Conservation (phyloP, 2,797 vertebrate genomes). For the Amniataba percoides region DNA sequence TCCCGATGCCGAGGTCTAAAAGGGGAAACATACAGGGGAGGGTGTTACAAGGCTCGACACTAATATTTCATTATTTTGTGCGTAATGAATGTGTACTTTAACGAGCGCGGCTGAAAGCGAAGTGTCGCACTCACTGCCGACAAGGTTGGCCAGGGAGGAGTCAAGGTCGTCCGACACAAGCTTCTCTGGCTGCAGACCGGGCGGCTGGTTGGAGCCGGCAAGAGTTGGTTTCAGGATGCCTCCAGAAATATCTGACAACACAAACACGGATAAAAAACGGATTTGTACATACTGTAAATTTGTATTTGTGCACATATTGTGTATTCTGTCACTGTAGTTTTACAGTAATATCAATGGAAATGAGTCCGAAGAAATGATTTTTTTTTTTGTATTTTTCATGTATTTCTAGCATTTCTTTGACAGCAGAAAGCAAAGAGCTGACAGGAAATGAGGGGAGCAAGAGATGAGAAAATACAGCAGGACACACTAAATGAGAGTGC, state of each 20-base stretch:
- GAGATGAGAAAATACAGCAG: background rate
- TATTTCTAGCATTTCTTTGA: background rate
- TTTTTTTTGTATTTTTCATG: background rate
- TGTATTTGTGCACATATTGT: background rate
- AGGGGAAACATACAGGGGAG: slow-evolving; percentile 27
- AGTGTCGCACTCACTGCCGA: slow-evolving; percentile 93
- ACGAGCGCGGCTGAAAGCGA: slow-evolving; percentile 23
- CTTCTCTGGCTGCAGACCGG: slow-evolving; percentile 91
- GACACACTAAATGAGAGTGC: background rate
- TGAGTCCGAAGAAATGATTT: too few species aligned
- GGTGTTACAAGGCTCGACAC: slow-evolving; percentile 9
- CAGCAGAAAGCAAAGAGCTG: background rate
- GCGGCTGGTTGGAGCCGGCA: slow-evolving; percentile 90
- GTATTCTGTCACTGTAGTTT: background rate
- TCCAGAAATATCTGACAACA: slow-evolving; percentile 88
- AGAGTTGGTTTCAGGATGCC: slow-evolving; percentile 98
- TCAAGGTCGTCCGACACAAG: slow-evolving; percentile 98
- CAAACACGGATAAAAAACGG: slow-evolving; percentile 9
- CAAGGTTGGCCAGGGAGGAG: slow-evolving; percentile 98
- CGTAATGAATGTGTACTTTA: slow-evolving; percentile 31
- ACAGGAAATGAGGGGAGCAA: slow-evolving; percentile 11
- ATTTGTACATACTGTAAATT: background rate
- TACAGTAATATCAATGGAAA: background rate
- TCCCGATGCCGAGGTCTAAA: slow-evolving; percentile 98
- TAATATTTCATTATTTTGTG: background rate